These are phyloP conservation scores for Slavum lentiscoides DNA, from an alignment of 2,888 invertebrate genomes.

Conservation along the genomic window DNA sequence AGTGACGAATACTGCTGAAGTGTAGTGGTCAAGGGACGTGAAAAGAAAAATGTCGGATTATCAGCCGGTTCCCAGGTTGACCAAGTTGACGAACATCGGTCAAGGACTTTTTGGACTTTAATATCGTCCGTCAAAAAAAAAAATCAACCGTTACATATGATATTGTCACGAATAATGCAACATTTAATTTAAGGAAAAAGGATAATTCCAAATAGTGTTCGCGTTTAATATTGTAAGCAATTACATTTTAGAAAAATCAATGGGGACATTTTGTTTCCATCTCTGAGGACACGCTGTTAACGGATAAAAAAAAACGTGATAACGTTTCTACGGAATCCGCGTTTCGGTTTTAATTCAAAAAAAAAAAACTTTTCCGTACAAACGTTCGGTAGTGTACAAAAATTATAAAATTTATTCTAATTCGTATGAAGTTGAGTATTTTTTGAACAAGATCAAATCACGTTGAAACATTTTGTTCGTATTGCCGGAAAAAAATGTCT, in stretches of 20 bases:
- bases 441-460: too few relatives aligned
- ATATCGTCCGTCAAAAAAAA: background rate
- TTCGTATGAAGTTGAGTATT: too few relatives aligned
- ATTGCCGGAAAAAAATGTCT: conserved; percentile 1
- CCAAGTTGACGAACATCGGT: background rate
- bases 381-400: too few relatives aligned
- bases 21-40: background rate
- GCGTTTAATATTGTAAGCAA: background rate
- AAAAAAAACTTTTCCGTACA: too few relatives aligned
- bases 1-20: too few relatives aligned
- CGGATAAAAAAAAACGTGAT: background rate
- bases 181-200: too few relatives aligned
- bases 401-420: too few relatives aligned
- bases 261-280: background rate
- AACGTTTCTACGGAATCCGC: background rate
- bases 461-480: too few relatives aligned
- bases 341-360: too few relatives aligned
- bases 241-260: background rate
- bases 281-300: background rate
- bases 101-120: background rate
- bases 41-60: conserved; percentile 32
- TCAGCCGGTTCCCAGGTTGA: conserved; percentile 25
- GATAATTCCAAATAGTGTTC: too few relatives aligned
- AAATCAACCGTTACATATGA: background rate
- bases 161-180: background rate